Evolutionary conservation across 2,797 vertebrate species (phyloP).

Genomic region (Sylvilagus floridanus): DNA sequence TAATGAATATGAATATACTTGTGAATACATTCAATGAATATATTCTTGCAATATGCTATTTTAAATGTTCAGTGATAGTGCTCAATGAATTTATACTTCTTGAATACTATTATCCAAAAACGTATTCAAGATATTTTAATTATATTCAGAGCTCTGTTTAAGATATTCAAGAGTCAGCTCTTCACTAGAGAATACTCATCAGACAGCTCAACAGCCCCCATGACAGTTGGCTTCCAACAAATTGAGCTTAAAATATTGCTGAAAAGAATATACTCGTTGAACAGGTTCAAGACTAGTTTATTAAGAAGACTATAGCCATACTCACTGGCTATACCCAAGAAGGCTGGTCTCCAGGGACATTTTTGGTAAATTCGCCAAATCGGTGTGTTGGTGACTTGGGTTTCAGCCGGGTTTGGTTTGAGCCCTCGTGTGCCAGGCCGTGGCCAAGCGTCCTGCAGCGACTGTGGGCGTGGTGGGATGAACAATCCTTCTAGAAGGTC

Average conservation of each 20-base stretch:
- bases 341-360: neutral
- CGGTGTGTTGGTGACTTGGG: neutral
- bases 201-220: conserved; percentile 53
- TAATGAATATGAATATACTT: neutral
- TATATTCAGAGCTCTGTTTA: conserved; percentile 62
- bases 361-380: neutral
- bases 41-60: neutral
- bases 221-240: conserved; percentile 65
- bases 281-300: conserved; percentile 54
- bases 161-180: conserved; percentile 63
- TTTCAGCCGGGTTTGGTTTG: neutral
- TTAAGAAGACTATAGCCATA: conserved; percentile 50
- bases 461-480: accelerated
- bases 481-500: neutral
- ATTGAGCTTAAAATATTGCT: conserved; percentile 60
- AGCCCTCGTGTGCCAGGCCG: neutral
- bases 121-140: conserved; percentile 70
- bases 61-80: conserved; percentile 8
- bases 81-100: conserved; percentile 52
- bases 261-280: conserved; percentile 41
- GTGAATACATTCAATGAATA: neutral
- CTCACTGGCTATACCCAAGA: conserved; percentile 22
- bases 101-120: conserved; percentile 47
- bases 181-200: conserved; percentile 33
- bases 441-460: neutral